Evolutionary conservation across 2,797 vertebrate species (phyloP), one percentile per base, ranked within the genome.

Genomic region (Lacerta viridis): DNA sequence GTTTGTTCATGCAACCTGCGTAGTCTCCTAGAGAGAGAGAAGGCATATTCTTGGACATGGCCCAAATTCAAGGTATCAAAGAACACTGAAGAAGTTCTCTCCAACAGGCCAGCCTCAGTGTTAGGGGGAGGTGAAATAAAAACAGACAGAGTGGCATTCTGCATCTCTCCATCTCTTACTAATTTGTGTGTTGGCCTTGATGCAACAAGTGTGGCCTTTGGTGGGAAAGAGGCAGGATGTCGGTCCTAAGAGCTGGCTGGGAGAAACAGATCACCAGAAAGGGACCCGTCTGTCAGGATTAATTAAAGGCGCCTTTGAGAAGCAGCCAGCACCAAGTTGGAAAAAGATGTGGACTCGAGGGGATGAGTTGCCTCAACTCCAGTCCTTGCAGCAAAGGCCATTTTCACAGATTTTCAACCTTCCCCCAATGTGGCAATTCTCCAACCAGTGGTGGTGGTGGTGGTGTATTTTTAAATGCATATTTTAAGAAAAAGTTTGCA

Each of bases 301-400:
- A 91, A 95, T 96, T 94, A 95, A n/a, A 39, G 43, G 91, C 71
- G 90, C 93, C 91, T 95, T 93, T 94, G 94, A 95, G 92, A 20
- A 0, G 88, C 84, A 6, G 94, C 94, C 93, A 96, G 90, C 93
- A 87, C 87, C 91, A 29, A 6, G 84, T 75, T 79, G 88, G 55
- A 39, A 8, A 41, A 33, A 7, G 69, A 7, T 29, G 7, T n/a
- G 91, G 88, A 43, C 83, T 50, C 83, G 33, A 69, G 82, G 82
- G 64, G 29, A 8, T 33, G 89, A 83, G 15, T 39, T 68, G 88
- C 93, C 93, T 90, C 85, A 77, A 80, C 86, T 68, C 84, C 85
- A 3, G 68, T 88, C 92, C 89, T 82, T 0, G 77, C 91, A 0
- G 20, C 94, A 91, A 85, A 92, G 91, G 87, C 87, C 80, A 86